phyloP scores from a whole-genome alignment of 2,113 vertebrate genomes.

The Scomber japonicus region DNA sequence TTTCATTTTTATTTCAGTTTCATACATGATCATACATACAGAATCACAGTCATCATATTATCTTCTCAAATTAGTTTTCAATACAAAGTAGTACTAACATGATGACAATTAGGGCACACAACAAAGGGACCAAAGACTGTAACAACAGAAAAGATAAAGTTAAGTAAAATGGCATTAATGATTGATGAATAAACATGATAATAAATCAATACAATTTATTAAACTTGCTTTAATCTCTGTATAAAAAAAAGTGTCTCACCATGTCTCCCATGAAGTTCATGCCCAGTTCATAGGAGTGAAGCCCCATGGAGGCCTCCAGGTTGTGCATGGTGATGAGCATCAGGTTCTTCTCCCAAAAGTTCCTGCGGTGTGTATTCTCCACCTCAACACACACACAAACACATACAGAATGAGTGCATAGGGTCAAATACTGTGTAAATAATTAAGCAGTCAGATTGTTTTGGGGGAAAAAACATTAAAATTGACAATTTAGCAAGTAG shows the following conservation, averaged over 20 bases:
- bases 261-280: conserved; percentile 94
- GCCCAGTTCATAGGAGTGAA: conserved; percentile 88
- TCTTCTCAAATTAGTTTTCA: no score
- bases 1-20: no score
- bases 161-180: no score
- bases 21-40: no score
- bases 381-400: conserved; percentile 68
- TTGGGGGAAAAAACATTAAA: not conserved
- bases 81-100: no score
- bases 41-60: no score
- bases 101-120: no score
- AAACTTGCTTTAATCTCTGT: not conserved
- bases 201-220: not conserved
- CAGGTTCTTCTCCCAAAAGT: conserved; percentile 91
- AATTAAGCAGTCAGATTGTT: not conserved
- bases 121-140: no score
- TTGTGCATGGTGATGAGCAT: conserved; percentile 88
- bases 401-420: no score
- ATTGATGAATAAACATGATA: not conserved
- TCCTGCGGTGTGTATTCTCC: conserved; percentile 83
- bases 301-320: conserved; percentile 91
- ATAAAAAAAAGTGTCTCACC: conserved; percentile 62
- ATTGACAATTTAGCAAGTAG: no score
- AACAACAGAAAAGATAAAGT: no score
- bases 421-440: accelerated